A percentile compares a stretch with the other conserved stretches of the same genome.
Evolutionary conservation across 1,140 invertebrate species (phyloP).

Genomic region (Zaprionus inermis): DNA sequence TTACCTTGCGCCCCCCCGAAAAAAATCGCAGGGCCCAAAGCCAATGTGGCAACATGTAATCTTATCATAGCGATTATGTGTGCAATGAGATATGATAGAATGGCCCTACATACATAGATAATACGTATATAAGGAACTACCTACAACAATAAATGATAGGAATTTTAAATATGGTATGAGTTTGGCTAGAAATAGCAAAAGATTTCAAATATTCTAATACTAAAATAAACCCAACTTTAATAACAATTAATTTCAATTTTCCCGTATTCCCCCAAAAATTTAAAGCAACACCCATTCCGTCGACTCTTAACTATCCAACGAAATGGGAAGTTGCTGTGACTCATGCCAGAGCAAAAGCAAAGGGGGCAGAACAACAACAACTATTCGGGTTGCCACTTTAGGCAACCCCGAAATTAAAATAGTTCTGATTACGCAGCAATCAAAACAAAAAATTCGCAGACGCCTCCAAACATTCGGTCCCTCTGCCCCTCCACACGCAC

Average conservation of each 20-base stretch:
- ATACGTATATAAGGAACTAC: neutral
- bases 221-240: too few relatives aligned
- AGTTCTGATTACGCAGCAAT: slow-evolving; percentile 53
- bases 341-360: slow-evolving; percentile 27
- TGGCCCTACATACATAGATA: neutral
- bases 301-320: neutral
- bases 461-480: slow-evolving; percentile 3
- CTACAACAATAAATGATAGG: neutral
- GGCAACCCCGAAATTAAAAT: slow-evolving; percentile 46
- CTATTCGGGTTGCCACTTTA: slow-evolving; percentile 6
- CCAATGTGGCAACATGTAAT: slow-evolving; percentile 23
- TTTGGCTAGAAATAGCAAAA: too few relatives aligned
- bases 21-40: too few relatives aligned
- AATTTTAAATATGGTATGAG: neutral
- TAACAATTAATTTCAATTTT: too few relatives aligned
- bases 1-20: neutral
- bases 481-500: neutral
- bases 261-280: too few relatives aligned
- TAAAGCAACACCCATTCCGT: too few relatives aligned
- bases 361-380: slow-evolving; percentile 14
- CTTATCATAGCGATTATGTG: slow-evolving; percentile 37
- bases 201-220: too few relatives aligned
- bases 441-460: slow-evolving; percentile 53
- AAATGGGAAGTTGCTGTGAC: slow-evolving; percentile 26
- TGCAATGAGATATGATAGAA: slow-evolving; percentile 45